A percentile compares a stretch with the other conserved stretches of the same genome.
These are phyloP conservation scores for Laspeyria flexula DNA, from an alignment of 2,888 invertebrate genomes.

Conservation along the genomic window DNA sequence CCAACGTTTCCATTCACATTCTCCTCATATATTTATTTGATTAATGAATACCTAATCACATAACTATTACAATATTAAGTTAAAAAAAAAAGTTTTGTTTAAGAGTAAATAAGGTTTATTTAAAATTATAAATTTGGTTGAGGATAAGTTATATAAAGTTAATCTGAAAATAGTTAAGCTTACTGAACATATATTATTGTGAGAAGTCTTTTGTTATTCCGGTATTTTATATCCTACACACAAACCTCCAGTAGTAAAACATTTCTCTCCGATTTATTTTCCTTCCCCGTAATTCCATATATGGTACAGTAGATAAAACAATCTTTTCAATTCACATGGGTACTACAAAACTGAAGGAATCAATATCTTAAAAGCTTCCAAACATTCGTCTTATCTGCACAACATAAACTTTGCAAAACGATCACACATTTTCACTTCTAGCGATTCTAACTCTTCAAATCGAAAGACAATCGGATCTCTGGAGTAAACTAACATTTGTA, in stretches of 20 bases:
- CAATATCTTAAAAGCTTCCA: slow-evolving; percentile 28
- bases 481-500: slow-evolving; percentile 53
- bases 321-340: slow-evolving; percentile 12
- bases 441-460: slow-evolving; percentile 31
- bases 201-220: too few species aligned
- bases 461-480: slow-evolving; percentile 45
- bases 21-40: too few species aligned
- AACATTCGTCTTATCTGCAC: slow-evolving; percentile 34
- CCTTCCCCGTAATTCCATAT: slow-evolving; percentile 7
- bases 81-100: too few species aligned
- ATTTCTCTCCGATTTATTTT: slow-evolving; percentile 3
- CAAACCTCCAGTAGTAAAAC: neutral
- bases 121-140: too few species aligned
- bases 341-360: slow-evolving; percentile 22
- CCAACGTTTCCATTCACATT: too few species aligned
- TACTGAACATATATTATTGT: too few species aligned
- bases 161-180: too few species aligned
- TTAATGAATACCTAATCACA: too few species aligned
- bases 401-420: slow-evolving; percentile 30
- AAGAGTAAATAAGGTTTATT: too few species aligned
- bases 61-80: too few species aligned
- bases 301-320: slow-evolving; percentile 14
- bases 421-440: slow-evolving; percentile 31
- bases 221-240: neutral
- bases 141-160: too few species aligned